Conservation (phyloP, 2,113 vertebrate species). For the Choloepus hoffmanni region DNA sequence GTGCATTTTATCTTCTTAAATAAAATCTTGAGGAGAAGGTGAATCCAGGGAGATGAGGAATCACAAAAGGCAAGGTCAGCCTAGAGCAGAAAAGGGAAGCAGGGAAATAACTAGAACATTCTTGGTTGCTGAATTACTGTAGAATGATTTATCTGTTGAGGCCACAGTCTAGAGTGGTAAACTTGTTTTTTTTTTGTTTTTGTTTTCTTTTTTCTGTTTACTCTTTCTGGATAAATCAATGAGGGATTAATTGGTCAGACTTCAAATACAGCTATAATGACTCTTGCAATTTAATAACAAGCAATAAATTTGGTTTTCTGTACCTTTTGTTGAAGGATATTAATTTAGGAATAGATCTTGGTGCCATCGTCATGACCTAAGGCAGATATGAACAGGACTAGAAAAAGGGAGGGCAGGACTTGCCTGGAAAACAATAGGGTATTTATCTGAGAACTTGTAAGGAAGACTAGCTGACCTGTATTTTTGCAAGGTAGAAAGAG, state of each 20-base stretch:
- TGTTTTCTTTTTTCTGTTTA: neutral
- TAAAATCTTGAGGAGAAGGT: neutral
- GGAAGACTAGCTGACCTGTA: neutral
- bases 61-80: neutral
- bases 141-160: neutral
- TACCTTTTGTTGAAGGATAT: conserved; percentile 15
- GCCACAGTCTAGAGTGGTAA: neutral
- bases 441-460: neutral
- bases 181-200: neutral
- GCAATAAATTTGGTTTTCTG: neutral
- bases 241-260: neutral
- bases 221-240: conserved; percentile 27
- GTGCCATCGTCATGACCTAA: neutral
- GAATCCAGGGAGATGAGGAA: neutral
- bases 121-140: neutral
- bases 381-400: neutral
- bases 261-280: neutral
- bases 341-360: neutral
- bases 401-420: neutral
- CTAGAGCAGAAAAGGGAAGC: neutral
- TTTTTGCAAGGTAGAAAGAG: neutral
- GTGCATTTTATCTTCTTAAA: conserved; percentile 10
- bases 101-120: neutral
- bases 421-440: neutral
- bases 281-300: neutral